These are phyloP conservation scores for Pocillopora verrucosa DNA, from an alignment of 64 coral and sea anemone species.

Conservation along the genomic window DNA sequence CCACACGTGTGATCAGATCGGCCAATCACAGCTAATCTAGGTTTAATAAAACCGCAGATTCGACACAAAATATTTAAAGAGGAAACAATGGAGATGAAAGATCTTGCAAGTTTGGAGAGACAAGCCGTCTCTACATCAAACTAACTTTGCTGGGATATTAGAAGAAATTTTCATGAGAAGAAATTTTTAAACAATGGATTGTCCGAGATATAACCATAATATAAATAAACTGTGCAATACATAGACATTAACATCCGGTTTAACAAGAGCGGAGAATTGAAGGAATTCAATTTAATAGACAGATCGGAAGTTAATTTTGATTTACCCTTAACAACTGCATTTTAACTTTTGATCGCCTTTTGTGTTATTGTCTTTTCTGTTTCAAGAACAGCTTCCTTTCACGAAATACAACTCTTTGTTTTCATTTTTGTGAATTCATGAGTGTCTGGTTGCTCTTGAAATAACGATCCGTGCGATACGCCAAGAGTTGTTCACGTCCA, in stretches of 20 bases:
- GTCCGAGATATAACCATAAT: background rate
- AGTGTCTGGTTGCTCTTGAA: too few species aligned
- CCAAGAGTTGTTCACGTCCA: too few species aligned
- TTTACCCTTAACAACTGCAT: background rate
- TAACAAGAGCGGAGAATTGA: background rate
- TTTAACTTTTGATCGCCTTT: background rate
- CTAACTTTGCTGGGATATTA: background rate
- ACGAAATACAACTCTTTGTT: too few species aligned
- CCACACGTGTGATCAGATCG: constrained; percentile 6
- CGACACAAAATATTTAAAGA: constrained; percentile 50
- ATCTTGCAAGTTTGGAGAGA: background rate
- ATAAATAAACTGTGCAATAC: constrained; percentile 34
- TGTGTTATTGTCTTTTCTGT: too few species aligned
- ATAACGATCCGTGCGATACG: too few species aligned
- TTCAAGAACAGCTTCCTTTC: too few species aligned
- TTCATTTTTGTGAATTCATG: too few species aligned
- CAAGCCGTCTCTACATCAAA: background rate
- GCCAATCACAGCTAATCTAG: constrained; percentile 46
- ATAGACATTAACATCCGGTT: constrained; percentile 31
- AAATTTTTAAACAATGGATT: background rate
- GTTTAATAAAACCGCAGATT: constrained; percentile 53
- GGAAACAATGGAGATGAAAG: constrained; percentile 60
- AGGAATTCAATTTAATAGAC: constrained; percentile 7
- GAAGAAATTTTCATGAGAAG: background rate
- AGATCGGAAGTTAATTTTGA: background rate